Conservation (phyloP, 2,797 vertebrate genomes). For the Chrysocyon brachyurus region DNA sequence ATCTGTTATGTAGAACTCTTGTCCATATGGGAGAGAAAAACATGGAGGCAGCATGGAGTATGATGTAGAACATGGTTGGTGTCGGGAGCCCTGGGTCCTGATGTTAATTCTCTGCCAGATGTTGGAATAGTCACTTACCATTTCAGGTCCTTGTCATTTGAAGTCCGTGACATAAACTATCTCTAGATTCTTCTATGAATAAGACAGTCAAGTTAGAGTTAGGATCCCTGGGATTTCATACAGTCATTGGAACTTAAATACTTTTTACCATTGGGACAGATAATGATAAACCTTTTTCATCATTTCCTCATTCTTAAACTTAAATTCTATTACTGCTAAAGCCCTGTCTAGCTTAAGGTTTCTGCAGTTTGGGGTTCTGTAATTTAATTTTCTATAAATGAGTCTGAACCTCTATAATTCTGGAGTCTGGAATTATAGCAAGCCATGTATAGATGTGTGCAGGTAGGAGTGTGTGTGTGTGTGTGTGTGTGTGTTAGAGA, state of each 20-base stretch:
- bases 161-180: background rate
- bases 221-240: background rate
- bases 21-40: background rate
- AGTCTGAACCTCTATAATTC: background rate
- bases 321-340: slow-evolving; percentile 23
- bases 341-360: background rate
- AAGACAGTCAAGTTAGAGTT: background rate
- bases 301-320: slow-evolving; percentile 11
- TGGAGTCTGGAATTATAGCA: background rate
- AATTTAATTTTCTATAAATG: slow-evolving; percentile 51
- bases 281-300: background rate
- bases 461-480: background rate
- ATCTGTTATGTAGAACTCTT: background rate
- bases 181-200: background rate
- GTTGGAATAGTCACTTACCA: background rate
- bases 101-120: background rate
- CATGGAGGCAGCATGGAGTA: background rate
- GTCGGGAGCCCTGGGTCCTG: background rate
- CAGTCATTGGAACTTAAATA: background rate
- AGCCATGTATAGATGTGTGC: accelerated
- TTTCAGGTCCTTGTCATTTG: background rate
- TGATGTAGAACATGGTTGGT: background rate
- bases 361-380: background rate
- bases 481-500: background rate
- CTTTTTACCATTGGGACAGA: background rate